phyloP scores from a whole-genome alignment of 1,140 invertebrate genomes.

The Dryas iulia region DNA sequence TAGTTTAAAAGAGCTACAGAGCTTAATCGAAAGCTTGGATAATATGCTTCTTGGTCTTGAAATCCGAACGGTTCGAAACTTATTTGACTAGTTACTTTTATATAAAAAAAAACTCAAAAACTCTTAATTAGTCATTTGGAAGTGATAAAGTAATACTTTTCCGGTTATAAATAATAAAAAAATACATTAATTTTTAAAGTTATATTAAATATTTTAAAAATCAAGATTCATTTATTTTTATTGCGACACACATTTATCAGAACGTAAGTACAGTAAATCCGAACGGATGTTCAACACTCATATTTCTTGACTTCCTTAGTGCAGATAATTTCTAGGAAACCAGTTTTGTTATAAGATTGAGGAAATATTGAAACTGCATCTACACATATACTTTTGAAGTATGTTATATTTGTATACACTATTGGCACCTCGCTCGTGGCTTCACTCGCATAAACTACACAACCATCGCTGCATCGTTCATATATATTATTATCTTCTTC shows the following conservation, averaged over 20 bases:
- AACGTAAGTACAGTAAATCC: background rate
- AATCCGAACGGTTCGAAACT: background rate
- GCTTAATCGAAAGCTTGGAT: conserved; percentile 28
- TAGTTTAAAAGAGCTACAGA: conserved; percentile 23
- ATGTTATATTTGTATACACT: no score
- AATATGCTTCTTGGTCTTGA: conserved; percentile 5
- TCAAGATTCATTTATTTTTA: no score
- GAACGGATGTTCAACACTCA: background rate
- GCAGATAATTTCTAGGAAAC: conserved; percentile 19
- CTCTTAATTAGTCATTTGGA: background rate
- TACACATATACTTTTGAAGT: no score
- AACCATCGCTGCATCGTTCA: no score
- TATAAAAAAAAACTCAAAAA: background rate
- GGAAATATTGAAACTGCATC: background rate
- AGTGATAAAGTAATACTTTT: background rate
- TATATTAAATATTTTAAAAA: no score
- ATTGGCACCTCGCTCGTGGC: no score
- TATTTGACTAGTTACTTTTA: no score
- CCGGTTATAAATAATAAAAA: background rate
- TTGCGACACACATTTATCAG: background rate
- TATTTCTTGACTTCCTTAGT: conserved; percentile 9
- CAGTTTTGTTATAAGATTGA: background rate
- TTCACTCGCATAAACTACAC: no score
- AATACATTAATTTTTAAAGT: background rate
- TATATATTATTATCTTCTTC: no score